These are phyloP conservation scores for Eupithecia pulchellata DNA, from an alignment of 2,888 invertebrate species.

Conservation along the genomic window DNA sequence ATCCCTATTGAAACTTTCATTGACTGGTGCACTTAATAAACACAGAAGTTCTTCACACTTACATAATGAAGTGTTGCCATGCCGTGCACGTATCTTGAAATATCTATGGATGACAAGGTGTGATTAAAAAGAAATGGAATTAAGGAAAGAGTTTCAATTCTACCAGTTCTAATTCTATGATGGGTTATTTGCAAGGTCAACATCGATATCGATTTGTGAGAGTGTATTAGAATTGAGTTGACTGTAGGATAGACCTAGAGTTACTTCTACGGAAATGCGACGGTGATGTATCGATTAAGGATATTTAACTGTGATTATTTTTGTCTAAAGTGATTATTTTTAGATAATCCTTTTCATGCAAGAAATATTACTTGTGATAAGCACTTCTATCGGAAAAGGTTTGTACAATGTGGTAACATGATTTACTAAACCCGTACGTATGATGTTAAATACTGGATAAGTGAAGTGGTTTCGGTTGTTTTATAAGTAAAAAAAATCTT, in stretches of 20 bases:
- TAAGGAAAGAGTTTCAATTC: constrained; percentile 11
- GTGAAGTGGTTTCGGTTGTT: not conserved
- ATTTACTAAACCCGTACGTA: not conserved
- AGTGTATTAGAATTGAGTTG: constrained; percentile 57
- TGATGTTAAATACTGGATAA: not conserved
- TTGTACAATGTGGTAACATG: not conserved
- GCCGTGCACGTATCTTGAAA: not conserved
- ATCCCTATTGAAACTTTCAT: not conserved
- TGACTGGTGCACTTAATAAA: not conserved
- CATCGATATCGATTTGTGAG: constrained; percentile 60
- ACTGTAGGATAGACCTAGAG: constrained; percentile 37
- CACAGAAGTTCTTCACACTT: not conserved
- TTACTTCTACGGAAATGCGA: constrained; percentile 39
- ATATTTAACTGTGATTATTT: not conserved
- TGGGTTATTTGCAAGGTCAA: constrained; percentile 40
- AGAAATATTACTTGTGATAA: not conserved
- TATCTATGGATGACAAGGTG: not conserved
- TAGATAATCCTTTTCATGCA: not conserved
- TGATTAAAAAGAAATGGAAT: not conserved
- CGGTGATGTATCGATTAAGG: constrained; percentile 43
- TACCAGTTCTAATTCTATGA: not conserved
- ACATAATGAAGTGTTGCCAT: not conserved
- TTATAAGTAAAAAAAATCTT: not conserved
- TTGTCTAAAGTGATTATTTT: not conserved
- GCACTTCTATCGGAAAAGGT: not conserved